These are phyloP conservation scores for Paedocypris micromegethes DNA, from an alignment of 2,797 vertebrate genomes.

Conservation along the genomic window DNA sequence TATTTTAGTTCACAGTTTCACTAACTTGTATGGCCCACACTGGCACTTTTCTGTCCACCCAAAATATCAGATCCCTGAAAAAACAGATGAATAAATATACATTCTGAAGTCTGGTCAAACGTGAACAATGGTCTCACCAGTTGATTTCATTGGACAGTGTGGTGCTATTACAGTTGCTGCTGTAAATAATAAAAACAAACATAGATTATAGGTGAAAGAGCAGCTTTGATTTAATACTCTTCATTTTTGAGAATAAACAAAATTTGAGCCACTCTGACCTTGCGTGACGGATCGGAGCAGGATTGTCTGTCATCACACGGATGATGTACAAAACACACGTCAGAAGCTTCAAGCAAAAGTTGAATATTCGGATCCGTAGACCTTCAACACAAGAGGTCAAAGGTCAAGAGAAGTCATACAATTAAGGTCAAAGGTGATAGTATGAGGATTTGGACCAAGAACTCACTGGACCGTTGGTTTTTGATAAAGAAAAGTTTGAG, in stretches of 20 bases:
- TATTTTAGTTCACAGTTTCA: background rate
- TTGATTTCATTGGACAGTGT: conserved; percentile 77
- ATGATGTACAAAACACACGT: conserved; percentile 93
- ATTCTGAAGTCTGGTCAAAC: background rate
- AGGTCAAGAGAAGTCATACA: background rate
- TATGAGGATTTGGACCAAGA: background rate
- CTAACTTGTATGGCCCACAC: conserved; percentile 94
- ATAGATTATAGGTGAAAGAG: too few relatives aligned
- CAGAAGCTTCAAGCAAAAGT: conserved; percentile 94
- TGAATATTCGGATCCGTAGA: conserved; percentile 89
- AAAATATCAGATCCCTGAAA: conserved; percentile 86
- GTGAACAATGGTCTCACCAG: conserved; percentile 71
- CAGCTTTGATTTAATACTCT: too few relatives aligned
- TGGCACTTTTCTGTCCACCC: conserved; percentile 85
- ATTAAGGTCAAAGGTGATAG: background rate
- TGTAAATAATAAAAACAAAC: conserved; percentile 45
- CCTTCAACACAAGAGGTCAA: conserved; percentile 59
- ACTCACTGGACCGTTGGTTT: conserved; percentile 96
- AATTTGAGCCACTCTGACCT: conserved; percentile 28
- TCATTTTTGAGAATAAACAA: background rate
- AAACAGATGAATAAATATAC: conserved; percentile 21
- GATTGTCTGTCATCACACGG: conserved; percentile 86
- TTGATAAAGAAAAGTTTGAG: conserved; percentile 98
- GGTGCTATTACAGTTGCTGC: conserved; percentile 80
- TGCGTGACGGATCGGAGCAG: conserved; percentile 55